phyloP scores from a whole-genome alignment of 1,140 invertebrate genomes.

The Lepidurus arcticus region DNA sequence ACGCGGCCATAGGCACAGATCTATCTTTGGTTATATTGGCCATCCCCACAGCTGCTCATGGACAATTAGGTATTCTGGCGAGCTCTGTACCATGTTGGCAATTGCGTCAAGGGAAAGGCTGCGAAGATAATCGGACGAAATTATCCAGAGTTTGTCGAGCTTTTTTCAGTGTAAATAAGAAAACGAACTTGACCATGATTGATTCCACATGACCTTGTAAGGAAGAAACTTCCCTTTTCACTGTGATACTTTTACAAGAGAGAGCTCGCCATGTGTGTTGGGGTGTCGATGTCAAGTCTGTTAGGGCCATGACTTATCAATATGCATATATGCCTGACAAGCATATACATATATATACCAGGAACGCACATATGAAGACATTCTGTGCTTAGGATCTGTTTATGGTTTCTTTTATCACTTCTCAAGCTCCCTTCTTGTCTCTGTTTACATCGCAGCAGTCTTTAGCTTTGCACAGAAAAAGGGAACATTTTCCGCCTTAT shows the following conservation, averaged over 20 bases:
- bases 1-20: neutral
- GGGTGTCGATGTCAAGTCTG: slow-evolving; percentile 13
- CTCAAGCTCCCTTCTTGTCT: neutral
- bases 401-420: slow-evolving; percentile 22
- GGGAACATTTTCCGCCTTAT: no score
- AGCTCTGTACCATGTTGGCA: neutral
- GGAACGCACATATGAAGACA: neutral
- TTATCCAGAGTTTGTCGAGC: no score
- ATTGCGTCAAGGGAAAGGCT: neutral
- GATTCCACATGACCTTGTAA: slow-evolving; percentile 3
- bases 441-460: neutral
- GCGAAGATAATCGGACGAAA: neutral
- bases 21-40: slow-evolving; percentile 4
- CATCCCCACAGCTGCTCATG: neutral
- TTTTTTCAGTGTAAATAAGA: neutral
- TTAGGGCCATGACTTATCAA: slow-evolving; percentile 13
- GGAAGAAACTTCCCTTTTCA: neutral
- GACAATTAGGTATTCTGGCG: neutral
- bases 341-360: neutral
- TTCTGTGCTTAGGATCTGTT: neutral
- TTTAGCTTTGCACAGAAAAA: no score
- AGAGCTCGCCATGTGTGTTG: slow-evolving; percentile 5
- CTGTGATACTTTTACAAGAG: neutral
- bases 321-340: slow-evolving; percentile 11
- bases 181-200: neutral